Conservation (phyloP, 2,113 vertebrate species). For the Psettodes erumei region DNA sequence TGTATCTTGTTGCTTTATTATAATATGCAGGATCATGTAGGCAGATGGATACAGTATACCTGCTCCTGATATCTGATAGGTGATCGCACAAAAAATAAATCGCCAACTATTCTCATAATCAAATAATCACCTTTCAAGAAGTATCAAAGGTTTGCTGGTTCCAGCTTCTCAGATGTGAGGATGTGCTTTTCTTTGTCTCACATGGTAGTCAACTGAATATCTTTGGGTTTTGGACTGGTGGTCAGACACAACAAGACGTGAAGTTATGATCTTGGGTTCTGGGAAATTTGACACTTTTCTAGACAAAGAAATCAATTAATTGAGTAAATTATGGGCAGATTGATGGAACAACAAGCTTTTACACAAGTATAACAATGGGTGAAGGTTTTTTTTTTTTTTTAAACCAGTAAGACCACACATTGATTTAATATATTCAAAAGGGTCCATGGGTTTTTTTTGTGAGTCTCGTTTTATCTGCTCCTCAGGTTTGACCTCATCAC, state of each 20-base stretch:
- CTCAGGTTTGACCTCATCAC: conserved; percentile 77
- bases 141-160: no score
- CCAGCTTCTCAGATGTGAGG: no score
- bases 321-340: neutral
- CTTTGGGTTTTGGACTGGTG: no score
- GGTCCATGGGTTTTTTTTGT: neutral
- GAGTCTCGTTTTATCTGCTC: conserved; percentile 3
- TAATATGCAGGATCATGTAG: neutral
- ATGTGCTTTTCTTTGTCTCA: neutral
- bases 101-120: neutral
- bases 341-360: no score
- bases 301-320: neutral
- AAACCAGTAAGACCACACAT: no score
- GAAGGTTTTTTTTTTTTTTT: no score
- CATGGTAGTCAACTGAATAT: neutral
- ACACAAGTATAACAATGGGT: no score
- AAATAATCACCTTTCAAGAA: neutral
- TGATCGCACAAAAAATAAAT: no score
- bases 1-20: neutral
- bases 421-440: neutral
- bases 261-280: neutral
- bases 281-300: no score
- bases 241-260: neutral
- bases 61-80: no score
- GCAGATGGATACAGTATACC: neutral